phyloP scores from a whole-genome alignment of 2,888 invertebrate species.

The Apoda limacodes region DNA sequence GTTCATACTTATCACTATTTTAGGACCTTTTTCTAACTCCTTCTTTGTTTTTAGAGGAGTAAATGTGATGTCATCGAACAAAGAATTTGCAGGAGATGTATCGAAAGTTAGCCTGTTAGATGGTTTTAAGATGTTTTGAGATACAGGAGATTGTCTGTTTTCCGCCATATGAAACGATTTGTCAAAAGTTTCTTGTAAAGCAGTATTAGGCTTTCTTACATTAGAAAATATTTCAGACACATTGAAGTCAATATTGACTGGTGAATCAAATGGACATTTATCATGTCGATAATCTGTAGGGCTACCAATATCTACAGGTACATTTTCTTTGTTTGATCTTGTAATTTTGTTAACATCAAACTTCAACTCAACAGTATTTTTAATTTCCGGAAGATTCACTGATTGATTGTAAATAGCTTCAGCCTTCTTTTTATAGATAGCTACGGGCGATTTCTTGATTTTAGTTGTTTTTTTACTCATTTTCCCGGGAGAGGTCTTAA shows the following conservation, averaged over 20 bases:
- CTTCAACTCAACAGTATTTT: no score
- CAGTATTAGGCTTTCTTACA: conserved; percentile 29
- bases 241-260: conserved; percentile 36
- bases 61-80: conserved; percentile 55
- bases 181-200: conserved; percentile 46
- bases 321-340: conserved; percentile 38
- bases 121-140: conserved; percentile 37
- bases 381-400: no score
- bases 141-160: conserved; percentile 20
- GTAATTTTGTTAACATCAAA: conserved; percentile 30
- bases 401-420: conserved; percentile 39
- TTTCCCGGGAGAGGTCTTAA: conserved; percentile 54
- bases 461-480: conserved; percentile 45
- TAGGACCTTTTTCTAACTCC: conserved; percentile 45
- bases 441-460: conserved; percentile 48
- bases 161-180: conserved; percentile 26
- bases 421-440: conserved; percentile 46
- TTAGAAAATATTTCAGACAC: conserved; percentile 55
- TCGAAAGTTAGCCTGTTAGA: conserved; percentile 37
- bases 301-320: conserved; percentile 29
- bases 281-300: conserved; percentile 26
- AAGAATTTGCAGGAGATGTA: conserved; percentile 30
- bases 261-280: conserved; percentile 52
- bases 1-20: conserved; percentile 45
- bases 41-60: conserved; percentile 49